Evolutionary conservation across 2,888 invertebrate genomes (phyloP).

Genomic region (Melinaea menophilus): DNA sequence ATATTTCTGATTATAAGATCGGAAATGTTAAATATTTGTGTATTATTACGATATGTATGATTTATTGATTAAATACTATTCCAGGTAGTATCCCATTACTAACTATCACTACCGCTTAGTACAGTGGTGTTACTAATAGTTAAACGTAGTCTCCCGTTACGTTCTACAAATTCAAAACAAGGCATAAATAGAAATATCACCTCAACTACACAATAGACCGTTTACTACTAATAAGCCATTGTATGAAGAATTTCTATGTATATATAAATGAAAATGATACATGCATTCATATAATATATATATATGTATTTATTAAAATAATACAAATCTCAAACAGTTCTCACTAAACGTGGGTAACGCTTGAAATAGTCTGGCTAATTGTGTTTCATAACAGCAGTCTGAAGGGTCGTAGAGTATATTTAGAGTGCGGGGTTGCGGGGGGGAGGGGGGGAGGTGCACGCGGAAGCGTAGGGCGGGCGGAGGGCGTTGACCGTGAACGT

Average conservation of each 20-base stretch:
- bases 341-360: slow-evolving; percentile 41
- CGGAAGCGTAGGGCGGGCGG: slow-evolving; percentile 77
- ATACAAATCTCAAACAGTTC: slow-evolving; percentile 35
- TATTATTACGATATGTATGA: not conserved
- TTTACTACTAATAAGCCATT: slow-evolving; percentile 70
- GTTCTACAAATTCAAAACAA: slow-evolving; percentile 58
- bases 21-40: no score
- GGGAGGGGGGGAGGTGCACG: slow-evolving; percentile 51
- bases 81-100: slow-evolving; percentile 23
- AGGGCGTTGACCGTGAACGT: slow-evolving; percentile 78
- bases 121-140: slow-evolving; percentile 20
- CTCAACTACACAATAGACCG: slow-evolving; percentile 66
- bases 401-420: slow-evolving; percentile 70
- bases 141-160: slow-evolving; percentile 49
- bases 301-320: no score
- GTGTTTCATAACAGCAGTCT: slow-evolving; percentile 67
- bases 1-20: no score
- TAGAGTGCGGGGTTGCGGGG: slow-evolving; percentile 47
- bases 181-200: slow-evolving; percentile 54
- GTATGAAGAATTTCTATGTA: slow-evolving; percentile 44
- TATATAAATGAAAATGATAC: not conserved
- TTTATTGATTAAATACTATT: slow-evolving; percentile 10
- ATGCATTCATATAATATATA: no score
- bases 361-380: slow-evolving; percentile 71
- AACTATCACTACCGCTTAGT: slow-evolving; percentile 28